These are phyloP conservation scores for Drosophila littoralis DNA, from an alignment of 1,140 invertebrate species.

Conservation along the genomic window DNA sequence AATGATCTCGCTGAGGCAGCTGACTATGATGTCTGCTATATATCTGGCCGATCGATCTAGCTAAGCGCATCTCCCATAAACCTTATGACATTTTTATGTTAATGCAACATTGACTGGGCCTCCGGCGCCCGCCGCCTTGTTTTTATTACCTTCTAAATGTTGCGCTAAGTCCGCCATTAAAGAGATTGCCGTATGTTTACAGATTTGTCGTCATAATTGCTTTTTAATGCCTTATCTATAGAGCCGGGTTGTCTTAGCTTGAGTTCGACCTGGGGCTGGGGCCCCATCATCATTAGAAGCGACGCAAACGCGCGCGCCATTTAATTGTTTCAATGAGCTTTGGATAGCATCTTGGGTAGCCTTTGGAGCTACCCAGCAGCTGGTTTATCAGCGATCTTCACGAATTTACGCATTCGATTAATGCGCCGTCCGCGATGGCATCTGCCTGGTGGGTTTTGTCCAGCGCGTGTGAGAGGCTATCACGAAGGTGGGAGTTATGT, in stretches of 20 bases:
- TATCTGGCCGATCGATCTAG: conserved; percentile 61
- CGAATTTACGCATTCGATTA: conserved; percentile 71
- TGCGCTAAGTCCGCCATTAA: conserved; percentile 82
- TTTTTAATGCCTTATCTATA: conserved; percentile 83
- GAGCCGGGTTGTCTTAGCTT: conserved; percentile 35
- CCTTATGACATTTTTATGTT: conserved; percentile 84
- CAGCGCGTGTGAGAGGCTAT: conserved; percentile 38
- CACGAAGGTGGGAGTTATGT: conserved; percentile 4
- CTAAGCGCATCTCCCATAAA: conserved; percentile 72
- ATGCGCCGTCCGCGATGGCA: conserved; percentile 28
- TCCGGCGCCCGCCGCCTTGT: conserved; percentile 53
- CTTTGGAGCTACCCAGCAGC: conserved; percentile 14
- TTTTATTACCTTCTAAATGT: conserved; percentile 84
- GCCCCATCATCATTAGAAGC: conserved; percentile 55
- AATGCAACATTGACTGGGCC: conserved; percentile 70
- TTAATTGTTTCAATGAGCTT: conserved; percentile 64
- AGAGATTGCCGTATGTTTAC: conserved; percentile 81
- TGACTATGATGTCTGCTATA: conserved; percentile 25
- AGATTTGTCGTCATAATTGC: conserved; percentile 84
- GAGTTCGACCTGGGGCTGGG: conserved; percentile 9
- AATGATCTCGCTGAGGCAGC: conserved; percentile 47
- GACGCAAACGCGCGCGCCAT: conserved; percentile 20
- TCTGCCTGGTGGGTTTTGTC: background rate
- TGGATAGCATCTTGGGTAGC: conserved; percentile 51
- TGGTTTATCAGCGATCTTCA: conserved; percentile 58